phyloP scores from a whole-genome alignment of 2,888 invertebrate genomes.

The Drosophila mayaguana region DNA sequence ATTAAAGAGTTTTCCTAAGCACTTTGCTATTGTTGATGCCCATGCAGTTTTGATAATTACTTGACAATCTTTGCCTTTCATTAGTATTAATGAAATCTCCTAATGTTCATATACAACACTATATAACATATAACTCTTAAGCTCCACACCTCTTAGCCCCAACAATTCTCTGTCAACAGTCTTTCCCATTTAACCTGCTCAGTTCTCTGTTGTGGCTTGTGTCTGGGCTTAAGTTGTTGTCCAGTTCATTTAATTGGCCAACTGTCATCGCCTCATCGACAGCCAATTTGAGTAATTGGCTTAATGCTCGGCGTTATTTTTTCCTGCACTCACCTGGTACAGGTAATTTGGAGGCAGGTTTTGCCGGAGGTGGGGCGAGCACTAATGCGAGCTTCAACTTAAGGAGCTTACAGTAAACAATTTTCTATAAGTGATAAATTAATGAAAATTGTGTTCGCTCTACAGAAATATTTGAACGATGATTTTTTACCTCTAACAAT shows the following conservation, averaged over 20 bases:
- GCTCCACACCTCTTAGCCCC: background rate
- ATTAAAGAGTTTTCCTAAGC: too few relatives aligned
- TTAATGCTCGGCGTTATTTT: slow-evolving; percentile 37
- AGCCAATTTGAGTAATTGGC: slow-evolving; percentile 51
- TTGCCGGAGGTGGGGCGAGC: background rate
- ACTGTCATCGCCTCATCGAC: slow-evolving; percentile 43
- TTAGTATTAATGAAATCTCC: background rate
- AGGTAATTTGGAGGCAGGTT: slow-evolving; percentile 19
- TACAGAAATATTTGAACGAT: slow-evolving; percentile 24
- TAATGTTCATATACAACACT: background rate
- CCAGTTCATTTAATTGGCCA: slow-evolving; percentile 30
- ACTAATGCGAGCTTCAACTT: background rate
- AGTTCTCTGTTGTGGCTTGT: slow-evolving; percentile 6
- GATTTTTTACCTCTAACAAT: background rate
- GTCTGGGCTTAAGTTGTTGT: slow-evolving; percentile 8
- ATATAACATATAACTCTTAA: background rate
- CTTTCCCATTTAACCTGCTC: background rate
- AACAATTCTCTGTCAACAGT: slow-evolving; percentile 1
- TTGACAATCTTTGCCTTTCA: background rate
- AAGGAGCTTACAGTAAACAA: background rate
- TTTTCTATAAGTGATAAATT: slow-evolving; percentile 2
- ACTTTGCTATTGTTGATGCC: too few relatives aligned
- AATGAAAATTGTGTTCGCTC: slow-evolving; percentile 3
- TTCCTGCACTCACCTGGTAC: slow-evolving; percentile 13
- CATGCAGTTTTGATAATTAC: too few relatives aligned